Evolutionary conservation across 2,113 vertebrate genomes (phyloP), one percentile per base, ranked within the genome.

Genomic region (Catagonus wagneri): DNA sequence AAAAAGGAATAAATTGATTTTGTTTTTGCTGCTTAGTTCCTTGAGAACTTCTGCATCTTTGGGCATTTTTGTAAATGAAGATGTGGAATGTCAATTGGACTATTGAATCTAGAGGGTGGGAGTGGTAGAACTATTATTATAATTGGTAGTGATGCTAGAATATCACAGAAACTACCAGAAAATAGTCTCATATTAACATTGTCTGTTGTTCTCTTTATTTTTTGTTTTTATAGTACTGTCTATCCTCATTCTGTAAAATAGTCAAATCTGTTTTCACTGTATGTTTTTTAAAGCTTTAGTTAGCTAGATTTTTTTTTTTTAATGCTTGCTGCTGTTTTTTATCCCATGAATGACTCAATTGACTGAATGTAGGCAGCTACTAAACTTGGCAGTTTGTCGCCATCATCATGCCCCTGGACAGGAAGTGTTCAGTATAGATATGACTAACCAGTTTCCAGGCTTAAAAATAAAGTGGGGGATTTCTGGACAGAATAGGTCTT

Each of bases 401-500:
- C 96, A n/a, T 93, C 74, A 16, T 68, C 87, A 1, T 96, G 93
- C 54, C 91, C 27, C 44, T 97, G 87, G 4, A 44, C 96, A 93
- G 97, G 96, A 98, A 97, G 94, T 90, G 34, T 79, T 80, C 96
- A 78, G 90, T 80, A 85, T 96, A 95, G 92, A 96, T 97, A 86
- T 97, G 93, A 96, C 54, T 79, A 96, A 94, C 87, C 92, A 63
- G 96, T 97, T 97, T 96, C 95, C 85, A 92, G 80, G 94, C 96
- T 96, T 91, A 95, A 97, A 97, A 98, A 98, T 97, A 96, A 96
- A 96, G 80, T 16, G 19, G 92, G 96, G 96, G 89, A 92, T 90
- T 97, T 97, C 85, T 95, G 89, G 74, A 87, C 78, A 97, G 93
- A 97, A 75, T 52, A 32, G 74, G 54, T 69, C 93, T 98, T 97